Conservation (phyloP, 23 tunicate species). For the Aplidium turbinatum region DNA sequence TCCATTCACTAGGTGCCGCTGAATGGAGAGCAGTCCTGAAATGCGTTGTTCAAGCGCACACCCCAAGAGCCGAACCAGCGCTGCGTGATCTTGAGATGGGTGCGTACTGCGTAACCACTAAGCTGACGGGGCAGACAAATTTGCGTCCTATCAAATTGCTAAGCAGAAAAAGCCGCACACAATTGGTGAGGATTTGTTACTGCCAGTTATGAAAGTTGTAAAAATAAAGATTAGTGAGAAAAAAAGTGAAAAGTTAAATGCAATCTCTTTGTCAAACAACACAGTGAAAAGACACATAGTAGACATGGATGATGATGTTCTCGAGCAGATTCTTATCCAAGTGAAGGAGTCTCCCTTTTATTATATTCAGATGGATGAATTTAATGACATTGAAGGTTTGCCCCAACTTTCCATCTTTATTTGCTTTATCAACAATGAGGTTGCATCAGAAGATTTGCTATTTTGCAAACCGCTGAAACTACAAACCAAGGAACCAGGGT, state of each 20-base stretch:
- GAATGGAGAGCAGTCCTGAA: no score
- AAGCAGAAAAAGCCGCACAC: conserved; percentile 40
- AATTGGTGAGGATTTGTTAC: conserved; percentile 44
- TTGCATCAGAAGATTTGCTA: conserved; percentile 36
- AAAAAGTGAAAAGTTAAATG: conserved; percentile 41
- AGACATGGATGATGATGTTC: conserved; percentile 44
- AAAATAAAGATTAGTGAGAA: conserved; percentile 42
- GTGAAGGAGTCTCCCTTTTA: conserved; percentile 33
- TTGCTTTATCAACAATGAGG: conserved; percentile 28
- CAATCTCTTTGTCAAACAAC: conserved; percentile 37
- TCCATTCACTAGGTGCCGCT: no score
- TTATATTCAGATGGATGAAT: conserved; percentile 25
- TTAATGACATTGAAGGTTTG: conserved; percentile 20
- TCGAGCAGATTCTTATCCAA: conserved; percentile 26
- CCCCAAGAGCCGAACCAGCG: no score
- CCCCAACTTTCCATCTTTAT: conserved; percentile 39
- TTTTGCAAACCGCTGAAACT: conserved; percentile 39
- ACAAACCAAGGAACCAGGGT: conserved; percentile 23
- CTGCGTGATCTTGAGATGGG: no score
- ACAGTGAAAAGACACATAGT: conserved; percentile 38
- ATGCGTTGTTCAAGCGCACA: no score
- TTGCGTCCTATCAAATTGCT: conserved; percentile 41
- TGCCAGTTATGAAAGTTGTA: conserved; percentile 40
- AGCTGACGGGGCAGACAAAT: no score
- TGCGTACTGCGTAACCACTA: no score